Percentiles rank a stretch among this genome's conserved stretches.
These are phyloP conservation scores for Protaetia brevitarsis DNA, from an alignment of 1,140 invertebrate species.

Conservation along the genomic window DNA sequence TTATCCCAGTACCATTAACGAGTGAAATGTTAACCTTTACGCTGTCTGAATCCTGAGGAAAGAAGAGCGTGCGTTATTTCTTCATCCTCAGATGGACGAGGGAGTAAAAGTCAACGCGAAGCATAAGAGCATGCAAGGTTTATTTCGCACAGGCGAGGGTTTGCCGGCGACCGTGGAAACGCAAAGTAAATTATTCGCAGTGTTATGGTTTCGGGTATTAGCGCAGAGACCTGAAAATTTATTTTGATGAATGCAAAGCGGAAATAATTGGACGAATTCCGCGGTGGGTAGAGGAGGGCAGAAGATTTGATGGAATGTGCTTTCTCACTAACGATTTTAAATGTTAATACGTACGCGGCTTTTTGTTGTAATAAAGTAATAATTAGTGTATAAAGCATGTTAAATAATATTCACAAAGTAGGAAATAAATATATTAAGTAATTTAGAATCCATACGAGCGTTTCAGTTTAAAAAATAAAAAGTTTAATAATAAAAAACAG, in stretches of 20 bases:
- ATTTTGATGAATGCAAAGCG: constrained; percentile 2
- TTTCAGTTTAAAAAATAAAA: no score
- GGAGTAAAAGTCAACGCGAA: background rate
- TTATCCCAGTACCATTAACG: no score
- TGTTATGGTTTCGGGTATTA: background rate
- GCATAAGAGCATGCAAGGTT: background rate
- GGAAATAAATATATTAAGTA: no score
- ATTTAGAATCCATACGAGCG: no score
- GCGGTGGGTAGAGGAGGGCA: background rate
- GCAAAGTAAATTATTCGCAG: constrained; percentile 4
- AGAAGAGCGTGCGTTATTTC: background rate
- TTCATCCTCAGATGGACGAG: background rate
- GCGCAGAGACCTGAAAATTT: background rate
- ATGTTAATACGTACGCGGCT: no score
- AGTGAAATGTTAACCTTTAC: background rate
- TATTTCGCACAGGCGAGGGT: background rate
- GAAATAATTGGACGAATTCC: background rate
- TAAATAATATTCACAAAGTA: no score
- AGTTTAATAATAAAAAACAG: no score
- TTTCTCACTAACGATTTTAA: no score
- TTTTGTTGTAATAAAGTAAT: no score
- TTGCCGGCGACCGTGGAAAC: background rate
- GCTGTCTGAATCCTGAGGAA: background rate
- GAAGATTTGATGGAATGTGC: background rate
- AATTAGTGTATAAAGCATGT: no score